phyloP scores from a whole-genome alignment of 1,140 invertebrate species.

The Drosophila navojoa region DNA sequence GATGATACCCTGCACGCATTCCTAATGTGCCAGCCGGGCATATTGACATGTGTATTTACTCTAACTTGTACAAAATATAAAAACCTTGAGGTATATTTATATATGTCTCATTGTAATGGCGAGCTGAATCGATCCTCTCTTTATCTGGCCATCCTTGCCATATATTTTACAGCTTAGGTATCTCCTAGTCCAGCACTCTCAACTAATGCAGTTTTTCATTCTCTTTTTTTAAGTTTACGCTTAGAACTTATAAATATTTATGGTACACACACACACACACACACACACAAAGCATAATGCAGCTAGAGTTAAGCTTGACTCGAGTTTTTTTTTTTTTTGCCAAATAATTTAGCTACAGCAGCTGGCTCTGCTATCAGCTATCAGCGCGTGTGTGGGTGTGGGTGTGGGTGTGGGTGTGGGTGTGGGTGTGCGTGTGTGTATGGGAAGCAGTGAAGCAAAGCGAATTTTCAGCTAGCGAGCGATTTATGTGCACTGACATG shows the following conservation, averaged over 20 bases:
- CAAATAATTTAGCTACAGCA: constrained; percentile 62
- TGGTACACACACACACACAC: constrained; percentile 52
- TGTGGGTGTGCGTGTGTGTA: constrained; percentile 42
- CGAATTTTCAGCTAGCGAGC: constrained; percentile 69
- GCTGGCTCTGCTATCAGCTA: constrained; percentile 9
- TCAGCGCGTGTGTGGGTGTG: constrained; percentile 40
- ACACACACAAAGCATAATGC: constrained; percentile 44
- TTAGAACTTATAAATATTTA: constrained; percentile 80
- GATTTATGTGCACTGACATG: constrained; percentile 81
- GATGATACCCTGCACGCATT: too few relatives aligned
- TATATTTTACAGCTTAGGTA: too few relatives aligned
- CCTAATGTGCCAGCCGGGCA: too few relatives aligned
- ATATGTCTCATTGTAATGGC: too few relatives aligned
- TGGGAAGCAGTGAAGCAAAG: constrained; percentile 65
- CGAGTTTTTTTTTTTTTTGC: constrained; percentile 47
- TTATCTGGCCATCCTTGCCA: too few relatives aligned
- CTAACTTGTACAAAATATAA: too few relatives aligned
- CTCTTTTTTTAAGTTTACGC: constrained; percentile 57
- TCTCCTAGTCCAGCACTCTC: too few relatives aligned
- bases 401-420: constrained; percentile 42
- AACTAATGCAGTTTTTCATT: constrained; percentile 17
- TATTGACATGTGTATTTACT: too few relatives aligned
- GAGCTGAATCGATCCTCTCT: too few relatives aligned
- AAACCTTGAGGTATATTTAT: too few relatives aligned
- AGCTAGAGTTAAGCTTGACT: constrained; percentile 55